phyloP scores from a whole-genome alignment of 2,888 invertebrate species.

The Drosophila prolongata region DNA sequence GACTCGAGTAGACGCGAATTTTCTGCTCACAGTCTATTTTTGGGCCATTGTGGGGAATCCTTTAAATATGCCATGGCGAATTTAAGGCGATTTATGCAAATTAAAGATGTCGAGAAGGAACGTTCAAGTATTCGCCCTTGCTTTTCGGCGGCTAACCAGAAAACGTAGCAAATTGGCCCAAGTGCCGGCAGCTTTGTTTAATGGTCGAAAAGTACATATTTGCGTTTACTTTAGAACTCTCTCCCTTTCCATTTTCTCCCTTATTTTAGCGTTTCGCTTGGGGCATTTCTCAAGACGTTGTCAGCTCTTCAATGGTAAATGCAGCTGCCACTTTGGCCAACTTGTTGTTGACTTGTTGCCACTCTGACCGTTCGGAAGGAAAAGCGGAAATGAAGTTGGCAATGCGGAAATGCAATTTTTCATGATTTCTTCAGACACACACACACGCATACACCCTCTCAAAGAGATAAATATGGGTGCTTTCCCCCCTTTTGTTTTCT shows the following conservation, averaged over 20 bases:
- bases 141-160: constrained; percentile 31
- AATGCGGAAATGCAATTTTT: constrained; percentile 71
- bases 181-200: constrained; percentile 56
- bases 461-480: not conserved
- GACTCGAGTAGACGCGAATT: constrained; percentile 28
- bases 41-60: constrained; percentile 11
- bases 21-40: constrained; percentile 20
- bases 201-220: constrained; percentile 61
- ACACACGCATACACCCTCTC: not conserved
- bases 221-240: constrained; percentile 46
- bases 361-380: constrained; percentile 40
- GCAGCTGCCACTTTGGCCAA: constrained; percentile 68
- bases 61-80: constrained; percentile 36
- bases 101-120: constrained; percentile 10
- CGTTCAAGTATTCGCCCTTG: constrained; percentile 22
- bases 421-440: constrained; percentile 47
- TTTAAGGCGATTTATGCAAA: constrained; percentile 38
- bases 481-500: constrained; percentile 17
- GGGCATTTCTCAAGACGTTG: constrained; percentile 52
- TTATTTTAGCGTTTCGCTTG: constrained; percentile 28
- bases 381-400: constrained; percentile 68
- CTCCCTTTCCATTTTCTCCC: not conserved
- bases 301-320: constrained; percentile 51
- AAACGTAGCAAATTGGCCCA: constrained; percentile 51
- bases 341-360: constrained; percentile 75